Conservation (phyloP, 2,888 invertebrate genomes). For the Ormyrus rosae region DNA sequence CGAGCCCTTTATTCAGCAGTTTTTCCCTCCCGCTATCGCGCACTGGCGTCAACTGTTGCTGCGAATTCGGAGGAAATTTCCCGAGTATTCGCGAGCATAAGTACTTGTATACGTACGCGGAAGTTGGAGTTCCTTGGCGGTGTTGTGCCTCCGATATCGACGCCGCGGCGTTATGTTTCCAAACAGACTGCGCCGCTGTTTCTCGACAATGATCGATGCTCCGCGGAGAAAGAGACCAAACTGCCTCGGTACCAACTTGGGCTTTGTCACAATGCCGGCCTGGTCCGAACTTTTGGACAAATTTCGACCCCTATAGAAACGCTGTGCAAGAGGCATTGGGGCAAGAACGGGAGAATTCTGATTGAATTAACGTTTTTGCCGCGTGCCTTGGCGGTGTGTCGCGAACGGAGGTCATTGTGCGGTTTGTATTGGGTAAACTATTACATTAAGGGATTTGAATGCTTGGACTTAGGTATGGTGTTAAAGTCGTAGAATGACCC, state of each 20-base stretch:
- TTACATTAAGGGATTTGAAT: too few relatives aligned
- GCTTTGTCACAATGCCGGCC: too few relatives aligned
- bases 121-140: too few relatives aligned
- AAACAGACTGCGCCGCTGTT: constrained; percentile 5
- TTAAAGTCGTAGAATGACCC: too few relatives aligned
- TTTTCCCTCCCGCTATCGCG: background rate
- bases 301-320: too few relatives aligned
- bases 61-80: constrained; percentile 7
- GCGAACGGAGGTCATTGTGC: too few relatives aligned
- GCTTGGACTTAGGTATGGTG: too few relatives aligned
- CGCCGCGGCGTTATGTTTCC: constrained; percentile 22
- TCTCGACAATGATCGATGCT: constrained; percentile 37
- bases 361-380: constrained; percentile 26
- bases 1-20: constrained; percentile 11
- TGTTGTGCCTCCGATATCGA: too few relatives aligned
- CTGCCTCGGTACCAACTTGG: background rate
- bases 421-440: too few relatives aligned
- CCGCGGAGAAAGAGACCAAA: background rate
- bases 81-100: background rate
- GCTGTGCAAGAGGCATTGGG: background rate
- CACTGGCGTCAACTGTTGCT: constrained; percentile 36
- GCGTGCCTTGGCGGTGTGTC: too few relatives aligned
- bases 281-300: too few relatives aligned
- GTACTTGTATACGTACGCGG: too few relatives aligned
- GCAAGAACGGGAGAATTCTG: constrained; percentile 20